Percentiles rank a stretch among this genome's conserved stretches.
Evolutionary conservation across 1,140 invertebrate genomes (phyloP).

Genomic region (Theocolax elegans): DNA sequence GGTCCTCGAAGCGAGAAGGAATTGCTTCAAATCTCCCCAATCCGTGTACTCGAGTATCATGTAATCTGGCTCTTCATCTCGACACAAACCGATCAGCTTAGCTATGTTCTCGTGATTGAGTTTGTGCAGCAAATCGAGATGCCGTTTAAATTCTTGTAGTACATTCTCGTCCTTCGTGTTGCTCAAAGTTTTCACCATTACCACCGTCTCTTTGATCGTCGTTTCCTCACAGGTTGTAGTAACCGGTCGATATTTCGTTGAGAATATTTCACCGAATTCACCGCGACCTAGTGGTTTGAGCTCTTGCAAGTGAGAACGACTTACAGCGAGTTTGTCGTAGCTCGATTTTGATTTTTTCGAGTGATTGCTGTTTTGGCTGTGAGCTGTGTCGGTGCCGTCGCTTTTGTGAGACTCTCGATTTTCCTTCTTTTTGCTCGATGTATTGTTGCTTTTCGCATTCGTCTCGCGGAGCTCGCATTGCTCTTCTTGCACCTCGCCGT

Average conservation of each 20-base stretch:
- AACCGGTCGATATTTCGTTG: conserved; percentile 70
- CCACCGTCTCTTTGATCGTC: conserved; percentile 66
- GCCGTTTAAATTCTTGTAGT: conserved; percentile 85
- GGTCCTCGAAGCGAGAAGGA: conserved; percentile 82
- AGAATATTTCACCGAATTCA: conserved; percentile 89
- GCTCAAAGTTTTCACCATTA: conserved; percentile 81
- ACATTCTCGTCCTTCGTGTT: conserved; percentile 81
- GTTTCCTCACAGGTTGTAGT: not conserved
- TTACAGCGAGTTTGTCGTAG: conserved; percentile 81
- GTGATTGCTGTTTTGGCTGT: conserved; percentile 76
- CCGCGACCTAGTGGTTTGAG: conserved; percentile 88
- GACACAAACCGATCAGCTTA: conserved; percentile 82
- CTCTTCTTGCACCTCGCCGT: conserved; percentile 71
- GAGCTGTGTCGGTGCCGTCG: conserved; percentile 84
- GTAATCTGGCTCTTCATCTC: conserved; percentile 86
- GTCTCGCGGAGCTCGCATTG: conserved; percentile 70
- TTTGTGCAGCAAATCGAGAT: conserved; percentile 86
- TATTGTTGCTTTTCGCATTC: conserved; percentile 54
- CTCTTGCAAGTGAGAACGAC: conserved; percentile 82
- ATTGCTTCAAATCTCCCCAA: conserved; percentile 96
- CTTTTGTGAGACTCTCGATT: conserved; percentile 75
- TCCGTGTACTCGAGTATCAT: conserved; percentile 93
- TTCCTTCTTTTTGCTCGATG: conserved; percentile 60
- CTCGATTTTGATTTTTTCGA: conserved; percentile 79
- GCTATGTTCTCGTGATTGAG: conserved; percentile 84